A percentile compares a stretch with the other conserved stretches of the same genome.
Conservation (phyloP, 2,888 invertebrate species). For the Eledona agricola region DNA sequence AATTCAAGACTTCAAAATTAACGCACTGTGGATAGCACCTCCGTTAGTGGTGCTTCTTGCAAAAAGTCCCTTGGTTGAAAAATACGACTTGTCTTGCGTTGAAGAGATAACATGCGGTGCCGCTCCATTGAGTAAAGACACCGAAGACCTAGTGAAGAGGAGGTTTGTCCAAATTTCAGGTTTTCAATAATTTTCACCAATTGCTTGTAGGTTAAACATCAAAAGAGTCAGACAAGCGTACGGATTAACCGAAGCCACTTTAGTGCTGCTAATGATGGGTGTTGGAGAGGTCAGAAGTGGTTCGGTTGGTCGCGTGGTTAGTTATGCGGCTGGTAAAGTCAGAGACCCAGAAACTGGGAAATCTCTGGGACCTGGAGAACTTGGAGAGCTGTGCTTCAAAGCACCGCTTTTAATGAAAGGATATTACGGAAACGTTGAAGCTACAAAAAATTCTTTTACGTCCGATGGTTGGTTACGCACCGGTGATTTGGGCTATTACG, state of each 20-base stretch:
- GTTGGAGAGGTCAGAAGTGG: slow-evolving; percentile 63
- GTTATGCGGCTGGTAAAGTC: slow-evolving; percentile 60
- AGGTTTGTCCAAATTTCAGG: slow-evolving; percentile 44
- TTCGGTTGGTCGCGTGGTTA: slow-evolving; percentile 70
- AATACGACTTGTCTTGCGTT: slow-evolving; percentile 78
- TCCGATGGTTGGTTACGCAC: slow-evolving; percentile 79
- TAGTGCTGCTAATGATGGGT: slow-evolving; percentile 63
- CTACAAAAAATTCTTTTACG: slow-evolving; percentile 72
- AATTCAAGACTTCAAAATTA: slow-evolving; percentile 75
- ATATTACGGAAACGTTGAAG: slow-evolving; percentile 74
- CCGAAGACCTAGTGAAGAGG: slow-evolving; percentile 68
- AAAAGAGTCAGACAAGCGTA: slow-evolving; percentile 73
- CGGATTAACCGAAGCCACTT: slow-evolving; percentile 78
- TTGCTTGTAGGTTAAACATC: no score
- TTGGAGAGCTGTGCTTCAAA: slow-evolving; percentile 84
- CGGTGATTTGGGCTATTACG: slow-evolving; percentile 86
- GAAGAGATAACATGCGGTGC: slow-evolving; percentile 77
- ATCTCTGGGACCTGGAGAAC: slow-evolving; percentile 68
- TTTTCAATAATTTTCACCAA: no score
- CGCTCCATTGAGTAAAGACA: slow-evolving; percentile 78
- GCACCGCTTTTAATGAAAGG: slow-evolving; percentile 70
- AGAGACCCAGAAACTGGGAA: slow-evolving; percentile 60
- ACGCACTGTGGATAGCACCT: slow-evolving; percentile 77
- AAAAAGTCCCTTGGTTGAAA: slow-evolving; percentile 79
- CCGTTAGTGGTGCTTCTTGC: slow-evolving; percentile 83